Evolutionary conservation across 2,113 vertebrate species (phyloP).

Genomic region (Engystomops pustulosus): DNA sequence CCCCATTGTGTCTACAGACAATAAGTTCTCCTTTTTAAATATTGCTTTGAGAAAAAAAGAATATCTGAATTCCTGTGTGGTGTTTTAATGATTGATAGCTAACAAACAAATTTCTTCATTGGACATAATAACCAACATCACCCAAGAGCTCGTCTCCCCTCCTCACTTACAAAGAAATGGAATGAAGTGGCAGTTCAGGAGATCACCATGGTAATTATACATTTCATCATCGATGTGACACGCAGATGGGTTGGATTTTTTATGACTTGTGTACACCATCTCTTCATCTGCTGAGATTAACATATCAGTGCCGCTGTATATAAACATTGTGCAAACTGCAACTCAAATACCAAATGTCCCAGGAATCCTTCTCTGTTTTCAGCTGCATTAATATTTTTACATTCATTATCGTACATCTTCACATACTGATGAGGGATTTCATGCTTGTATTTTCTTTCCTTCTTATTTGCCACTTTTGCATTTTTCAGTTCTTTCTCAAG

Average conservation of each 20-base stretch:
- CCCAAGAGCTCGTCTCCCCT: neutral
- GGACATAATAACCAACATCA: neutral
- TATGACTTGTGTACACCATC: conserved; percentile 17
- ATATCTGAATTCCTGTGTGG: neutral
- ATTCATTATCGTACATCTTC: neutral
- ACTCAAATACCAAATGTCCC: conserved; percentile 37
- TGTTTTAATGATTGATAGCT: neutral
- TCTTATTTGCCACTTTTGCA: neutral
- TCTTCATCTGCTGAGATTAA: conserved; percentile 39
- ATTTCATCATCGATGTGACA: neutral
- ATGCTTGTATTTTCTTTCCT: neutral
- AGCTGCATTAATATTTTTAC: neutral
- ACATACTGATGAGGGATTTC: neutral
- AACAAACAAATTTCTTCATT: neutral
- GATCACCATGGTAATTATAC: conserved; percentile 23
- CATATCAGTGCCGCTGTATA: conserved; percentile 1
- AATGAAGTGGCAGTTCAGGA: neutral
- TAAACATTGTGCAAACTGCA: conserved; percentile 45
- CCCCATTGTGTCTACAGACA: neutral
- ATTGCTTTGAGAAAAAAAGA: neutral
- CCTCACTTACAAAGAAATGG: neutral
- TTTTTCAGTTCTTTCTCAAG: neutral
- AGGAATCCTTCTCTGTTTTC: neutral
- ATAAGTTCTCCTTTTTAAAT: neutral
- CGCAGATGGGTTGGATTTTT: conserved; percentile 28